A percentile compares a stretch with the other conserved stretches of the same genome.
Conservation (phyloP, 2,113 vertebrate species). For the Atrichornis clamosus region DNA sequence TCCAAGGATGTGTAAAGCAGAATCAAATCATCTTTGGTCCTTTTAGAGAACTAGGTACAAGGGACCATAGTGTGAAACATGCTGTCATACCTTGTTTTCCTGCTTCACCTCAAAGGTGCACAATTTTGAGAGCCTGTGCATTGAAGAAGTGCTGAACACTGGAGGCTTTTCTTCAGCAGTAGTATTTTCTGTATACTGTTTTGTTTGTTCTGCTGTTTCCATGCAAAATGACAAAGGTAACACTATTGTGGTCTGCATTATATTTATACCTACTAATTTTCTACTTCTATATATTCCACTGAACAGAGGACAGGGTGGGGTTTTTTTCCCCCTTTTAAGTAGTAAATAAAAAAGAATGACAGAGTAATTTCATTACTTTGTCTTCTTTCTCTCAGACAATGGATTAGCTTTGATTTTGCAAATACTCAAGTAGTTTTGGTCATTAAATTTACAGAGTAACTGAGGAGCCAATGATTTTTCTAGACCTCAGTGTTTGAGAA, state of each 20-base stretch:
- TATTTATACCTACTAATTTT: not conserved
- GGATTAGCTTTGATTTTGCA: not conserved
- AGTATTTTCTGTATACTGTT: not conserved
- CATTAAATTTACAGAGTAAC: not conserved
- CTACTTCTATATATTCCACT: not conserved
- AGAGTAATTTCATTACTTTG: not conserved
- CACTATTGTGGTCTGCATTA: not conserved
- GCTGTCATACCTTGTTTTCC: not conserved
- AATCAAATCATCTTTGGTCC: not conserved
- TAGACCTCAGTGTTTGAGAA: not conserved
- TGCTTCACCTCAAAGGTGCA: not conserved
- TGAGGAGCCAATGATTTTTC: not conserved
- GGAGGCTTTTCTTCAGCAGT: not conserved
- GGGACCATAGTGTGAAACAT: not conserved
- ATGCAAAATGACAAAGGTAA: not conserved
- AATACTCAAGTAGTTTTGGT: not conserved
- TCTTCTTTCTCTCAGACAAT: not conserved
- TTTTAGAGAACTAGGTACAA: not conserved
- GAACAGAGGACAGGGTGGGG: fast-evolving
- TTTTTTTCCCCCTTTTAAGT: not conserved
- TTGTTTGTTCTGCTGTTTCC: not conserved
- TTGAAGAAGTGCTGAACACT: not conserved
- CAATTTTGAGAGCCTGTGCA: not conserved
- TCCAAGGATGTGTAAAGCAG: not conserved
- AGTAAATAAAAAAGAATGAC: not conserved